Evolutionary conservation across 2,888 invertebrate species (phyloP), one percentile per base, ranked within the genome.

Genomic region (Hoplodrina ambigua): DNA sequence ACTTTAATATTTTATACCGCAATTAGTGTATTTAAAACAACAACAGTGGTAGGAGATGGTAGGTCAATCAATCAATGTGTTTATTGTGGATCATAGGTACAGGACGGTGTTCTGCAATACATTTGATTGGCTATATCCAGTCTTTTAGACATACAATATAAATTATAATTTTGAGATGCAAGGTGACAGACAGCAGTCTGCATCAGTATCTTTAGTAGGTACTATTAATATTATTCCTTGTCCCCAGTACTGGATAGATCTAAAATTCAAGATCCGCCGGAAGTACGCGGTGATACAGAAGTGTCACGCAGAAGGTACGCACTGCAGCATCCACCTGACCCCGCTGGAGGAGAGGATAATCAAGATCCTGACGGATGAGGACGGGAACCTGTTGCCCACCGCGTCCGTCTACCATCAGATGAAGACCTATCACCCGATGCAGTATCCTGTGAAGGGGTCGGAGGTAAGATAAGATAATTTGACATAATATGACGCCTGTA

Each of bases 211-310:
- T 10, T 2, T 3, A 37, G 1, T n/a, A n/a, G n/a, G n/a, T 37
- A 37, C 37, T 1, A 41, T 41, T 13, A 19, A 11, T 20, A 50
- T 50, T 7, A 4, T 13, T 13, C 7, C 1, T 30, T 13, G 11
- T 49, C n/a, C 52, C 0, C 77, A 87, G 87, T 86, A 86, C 54
- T 86, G 86, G 86, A 68, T 75, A 1, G 83, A 86, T 20, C 37
- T 83, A 7, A 86, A 86, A 41, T 85, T 83, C 67, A 85, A 84
- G 52, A 64, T 84, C 5, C 82, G 87, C 4, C 84, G 86, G 6
- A 87, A 85, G 30, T 84, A 85, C 33, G 59, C 80, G 0, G 69
- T 76, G 0, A 55, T 79, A 8, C 78, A 80, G 50, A 75, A 67
- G 33, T 81, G 81, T 20, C 67, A 64, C 19, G 19, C 59, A 0